phyloP scores from a whole-genome alignment of 2,888 invertebrate species.

The Cinara cedri region DNA sequence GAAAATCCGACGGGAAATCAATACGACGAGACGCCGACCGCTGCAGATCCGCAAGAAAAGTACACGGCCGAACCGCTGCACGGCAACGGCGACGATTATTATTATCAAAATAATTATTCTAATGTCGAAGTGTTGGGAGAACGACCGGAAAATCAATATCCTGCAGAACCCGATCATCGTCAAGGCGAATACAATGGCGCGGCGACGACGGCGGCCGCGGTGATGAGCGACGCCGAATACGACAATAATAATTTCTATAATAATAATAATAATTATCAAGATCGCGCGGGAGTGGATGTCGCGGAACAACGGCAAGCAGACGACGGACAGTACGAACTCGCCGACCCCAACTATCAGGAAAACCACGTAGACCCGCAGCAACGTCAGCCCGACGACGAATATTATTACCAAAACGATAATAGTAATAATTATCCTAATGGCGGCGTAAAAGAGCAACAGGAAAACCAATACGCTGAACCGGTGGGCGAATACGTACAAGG shows the following conservation, averaged over 20 bases:
- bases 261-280: too few species aligned
- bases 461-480: not conserved
- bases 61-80: not conserved
- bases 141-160: not conserved
- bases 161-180: not conserved
- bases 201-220: not conserved
- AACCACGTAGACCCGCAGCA: not conserved
- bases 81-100: slow-evolving; percentile 8
- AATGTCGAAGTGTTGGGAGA: not conserved
- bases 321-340: not conserved
- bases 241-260: too few species aligned
- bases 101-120: slow-evolving; percentile 14
- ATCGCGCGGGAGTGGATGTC: not conserved
- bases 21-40: not conserved
- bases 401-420: slow-evolving; percentile 21
- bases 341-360: slow-evolving; percentile 10
- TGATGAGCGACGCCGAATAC: too few species aligned
- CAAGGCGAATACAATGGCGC: not conserved
- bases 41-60: not conserved
- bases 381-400: not conserved
- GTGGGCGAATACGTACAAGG: too few species aligned
- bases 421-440: not conserved
- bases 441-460: not conserved
- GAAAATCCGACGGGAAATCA: slow-evolving; percentile 13
- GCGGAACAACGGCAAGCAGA: not conserved